Evolutionary conservation across 1,140 invertebrate genomes (phyloP).

Genomic region (Sitobion miscanthi): DNA sequence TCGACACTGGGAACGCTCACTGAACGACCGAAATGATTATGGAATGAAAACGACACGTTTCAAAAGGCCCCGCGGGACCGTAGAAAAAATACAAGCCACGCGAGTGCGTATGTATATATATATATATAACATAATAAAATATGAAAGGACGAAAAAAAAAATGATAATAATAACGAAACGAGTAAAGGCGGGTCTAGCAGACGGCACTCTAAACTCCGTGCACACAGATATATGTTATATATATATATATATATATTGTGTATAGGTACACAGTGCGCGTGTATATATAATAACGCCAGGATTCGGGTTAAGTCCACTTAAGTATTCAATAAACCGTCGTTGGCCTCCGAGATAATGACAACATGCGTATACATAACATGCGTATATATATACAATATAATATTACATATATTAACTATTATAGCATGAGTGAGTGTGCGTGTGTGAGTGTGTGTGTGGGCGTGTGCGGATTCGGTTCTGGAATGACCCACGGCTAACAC

Average conservation of each 20-base stretch:
- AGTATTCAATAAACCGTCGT: conserved; percentile 52
- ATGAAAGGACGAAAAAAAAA: not conserved
- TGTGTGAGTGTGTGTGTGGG: not conserved
- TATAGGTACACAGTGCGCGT: not conserved
- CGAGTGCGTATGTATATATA: not conserved
- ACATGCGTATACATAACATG: not conserved
- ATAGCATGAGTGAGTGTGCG: not conserved
- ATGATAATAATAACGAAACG: conserved; percentile 24
- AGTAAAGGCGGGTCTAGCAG: conserved; percentile 16
- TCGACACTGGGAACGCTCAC: not conserved
- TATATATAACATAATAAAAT: not conserved
- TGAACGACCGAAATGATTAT: not conserved
- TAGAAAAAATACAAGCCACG: not conserved
- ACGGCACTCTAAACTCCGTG: conserved; percentile 2
- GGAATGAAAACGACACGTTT: conserved; percentile 17
- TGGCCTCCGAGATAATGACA: conserved; percentile 38
- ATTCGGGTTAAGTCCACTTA: conserved; percentile 38
- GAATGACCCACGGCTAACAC: conserved; percentile 38
- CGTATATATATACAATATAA: not conserved
- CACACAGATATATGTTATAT: no score
- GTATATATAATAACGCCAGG: conserved; percentile 26
- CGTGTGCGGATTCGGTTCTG: conserved; percentile 29
- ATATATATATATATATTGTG: not conserved
- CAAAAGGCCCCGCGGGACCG: conserved; percentile 22
- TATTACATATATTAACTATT: not conserved